Percentiles rank a stretch among this genome's conserved stretches.
phyloP scores from a whole-genome alignment of 2,797 vertebrate genomes.

The Vultur gryphus region DNA sequence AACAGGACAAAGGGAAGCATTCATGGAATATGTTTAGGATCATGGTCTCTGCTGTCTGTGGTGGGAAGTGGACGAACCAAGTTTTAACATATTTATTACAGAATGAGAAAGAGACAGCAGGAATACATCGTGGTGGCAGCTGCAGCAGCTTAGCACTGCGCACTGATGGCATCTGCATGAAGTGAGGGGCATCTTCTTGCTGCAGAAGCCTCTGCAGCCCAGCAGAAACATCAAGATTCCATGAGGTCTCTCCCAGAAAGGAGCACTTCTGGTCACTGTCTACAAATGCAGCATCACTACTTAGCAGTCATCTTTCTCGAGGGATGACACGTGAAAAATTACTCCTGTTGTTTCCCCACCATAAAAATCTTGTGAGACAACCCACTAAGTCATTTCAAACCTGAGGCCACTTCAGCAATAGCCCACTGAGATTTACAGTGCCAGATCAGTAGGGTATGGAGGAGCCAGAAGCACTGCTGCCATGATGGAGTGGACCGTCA shows the following conservation, averaged over 20 bases:
- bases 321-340: background rate
- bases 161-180: background rate
- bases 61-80: background rate
- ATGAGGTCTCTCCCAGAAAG: background rate
- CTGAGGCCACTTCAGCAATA: background rate
- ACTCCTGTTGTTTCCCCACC: background rate
- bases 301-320: background rate
- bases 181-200: background rate
- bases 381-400: background rate
- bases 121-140: background rate
- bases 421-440: background rate
- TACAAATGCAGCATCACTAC: background rate
- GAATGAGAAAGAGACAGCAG: background rate
- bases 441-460: background rate
- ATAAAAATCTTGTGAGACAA: background rate
- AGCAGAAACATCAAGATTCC: background rate
- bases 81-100: background rate
- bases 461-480: background rate
- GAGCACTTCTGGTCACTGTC: background rate
- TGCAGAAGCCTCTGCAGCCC: background rate
- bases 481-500: background rate
- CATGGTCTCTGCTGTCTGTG: background rate
- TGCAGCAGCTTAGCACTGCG: background rate
- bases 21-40: background rate
- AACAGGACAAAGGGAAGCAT: background rate